Conservation (phyloP, 1,140 invertebrate species). For the Hesperophylax magnus region DNA sequence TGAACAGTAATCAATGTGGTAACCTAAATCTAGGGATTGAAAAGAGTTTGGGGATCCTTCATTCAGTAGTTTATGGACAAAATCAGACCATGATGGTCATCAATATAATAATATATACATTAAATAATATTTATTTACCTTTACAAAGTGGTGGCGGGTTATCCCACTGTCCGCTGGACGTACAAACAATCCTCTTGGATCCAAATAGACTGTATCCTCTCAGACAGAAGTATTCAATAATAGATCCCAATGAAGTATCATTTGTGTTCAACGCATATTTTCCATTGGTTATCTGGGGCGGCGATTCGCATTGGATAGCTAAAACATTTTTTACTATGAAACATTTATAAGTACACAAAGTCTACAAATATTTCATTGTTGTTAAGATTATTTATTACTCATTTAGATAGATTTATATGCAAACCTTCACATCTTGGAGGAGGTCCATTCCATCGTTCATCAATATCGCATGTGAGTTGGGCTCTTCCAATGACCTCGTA, state of each 20-base stretch:
- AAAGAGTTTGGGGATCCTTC: no score
- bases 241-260: constrained; percentile 77
- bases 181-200: constrained; percentile 77
- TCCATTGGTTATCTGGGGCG: constrained; percentile 81
- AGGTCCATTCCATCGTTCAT: constrained; percentile 94
- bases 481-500: constrained; percentile 87
- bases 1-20: no score
- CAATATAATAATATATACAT: background rate
- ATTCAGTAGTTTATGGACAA: no score
- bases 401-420: background rate
- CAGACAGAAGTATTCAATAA: constrained; percentile 84
- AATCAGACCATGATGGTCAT: no score
- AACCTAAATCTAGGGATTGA: no score
- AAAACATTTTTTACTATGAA: constrained; percentile 17
- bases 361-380: constrained; percentile 10
- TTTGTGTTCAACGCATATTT: constrained; percentile 76
- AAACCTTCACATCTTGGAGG: constrained; percentile 88
- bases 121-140: constrained; percentile 69
- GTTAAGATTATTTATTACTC: background rate
- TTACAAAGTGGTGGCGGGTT: constrained; percentile 80
- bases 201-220: constrained; percentile 81
- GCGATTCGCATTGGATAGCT: constrained; percentile 85
- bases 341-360: no score
- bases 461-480: constrained; percentile 90
- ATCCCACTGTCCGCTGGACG: constrained; percentile 85